A percentile compares a stretch with the other conserved stretches of the same genome.
Evolutionary conservation across 2,113 vertebrate genomes (phyloP).

Genomic region (Pampusana beccarii): DNA sequence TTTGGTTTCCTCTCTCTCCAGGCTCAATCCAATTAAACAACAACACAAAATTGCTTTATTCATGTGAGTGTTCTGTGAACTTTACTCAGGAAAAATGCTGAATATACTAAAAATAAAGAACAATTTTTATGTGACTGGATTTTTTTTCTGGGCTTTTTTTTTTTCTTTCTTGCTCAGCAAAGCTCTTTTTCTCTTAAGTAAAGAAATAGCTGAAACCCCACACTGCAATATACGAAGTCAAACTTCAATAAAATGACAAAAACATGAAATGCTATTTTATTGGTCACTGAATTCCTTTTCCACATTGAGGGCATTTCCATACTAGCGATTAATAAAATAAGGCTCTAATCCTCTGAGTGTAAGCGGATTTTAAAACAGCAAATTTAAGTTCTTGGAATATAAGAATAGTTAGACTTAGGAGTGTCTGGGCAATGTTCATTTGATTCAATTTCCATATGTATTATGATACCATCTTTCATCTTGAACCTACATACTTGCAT

Average conservation of each 20-base stretch:
- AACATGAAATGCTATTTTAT: slow-evolving; percentile 1
- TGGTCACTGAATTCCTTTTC: slow-evolving; percentile 18
- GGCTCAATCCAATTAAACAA: slow-evolving; percentile 63
- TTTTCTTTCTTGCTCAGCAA: slow-evolving; percentile 12
- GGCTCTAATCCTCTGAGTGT: slow-evolving; percentile 21
- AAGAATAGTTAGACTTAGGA: slow-evolving; percentile 12
- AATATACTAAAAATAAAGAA: slow-evolving; percentile 42
- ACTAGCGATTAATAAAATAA: slow-evolving; percentile 19
- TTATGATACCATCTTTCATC: slow-evolving; percentile 50
- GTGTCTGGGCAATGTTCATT: slow-evolving; percentile 35
- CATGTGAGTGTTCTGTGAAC: slow-evolving; percentile 20
- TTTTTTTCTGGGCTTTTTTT: neutral
- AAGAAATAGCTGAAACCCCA: neutral
- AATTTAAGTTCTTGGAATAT: slow-evolving; percentile 42
- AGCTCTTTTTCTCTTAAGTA: neutral
- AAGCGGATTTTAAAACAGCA: slow-evolving; percentile 34
- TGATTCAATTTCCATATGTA: slow-evolving; percentile 38
- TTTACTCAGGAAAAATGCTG: slow-evolving; percentile 48
- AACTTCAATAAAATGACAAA: neutral
- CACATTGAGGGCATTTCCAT: neutral
- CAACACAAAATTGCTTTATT: slow-evolving; percentile 5
- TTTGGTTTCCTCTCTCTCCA: neutral
- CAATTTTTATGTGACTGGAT: slow-evolving; percentile 6
- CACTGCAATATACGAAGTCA: neutral
- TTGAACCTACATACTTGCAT: slow-evolving; percentile 37